Percentiles rank a stretch among this genome's conserved stretches.
phyloP scores from a whole-genome alignment of 2,797 vertebrate species.

The Argentina silus region DNA sequence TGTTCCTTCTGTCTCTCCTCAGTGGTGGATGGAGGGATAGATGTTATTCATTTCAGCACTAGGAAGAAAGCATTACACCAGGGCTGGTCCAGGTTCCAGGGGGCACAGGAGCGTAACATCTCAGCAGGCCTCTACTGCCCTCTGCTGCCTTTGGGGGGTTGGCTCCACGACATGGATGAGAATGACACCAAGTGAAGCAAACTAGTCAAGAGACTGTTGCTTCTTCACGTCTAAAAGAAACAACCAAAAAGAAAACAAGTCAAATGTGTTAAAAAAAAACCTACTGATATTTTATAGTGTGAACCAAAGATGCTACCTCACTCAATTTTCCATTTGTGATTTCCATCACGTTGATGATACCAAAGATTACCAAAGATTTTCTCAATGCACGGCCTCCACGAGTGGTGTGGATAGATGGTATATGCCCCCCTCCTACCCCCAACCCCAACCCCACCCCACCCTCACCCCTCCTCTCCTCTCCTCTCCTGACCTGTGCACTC shows the following conservation, averaged over 20 bases:
- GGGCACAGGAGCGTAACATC: conserved; percentile 62
- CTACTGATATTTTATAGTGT: conserved; percentile 97
- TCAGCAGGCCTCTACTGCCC: conserved; percentile 73
- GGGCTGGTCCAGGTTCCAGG: conserved; percentile 65
- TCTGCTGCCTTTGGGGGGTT: conserved; percentile 85
- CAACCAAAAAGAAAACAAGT: conserved; percentile 65
- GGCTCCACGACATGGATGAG: conserved; percentile 81
- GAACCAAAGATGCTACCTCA: conserved; percentile 99
- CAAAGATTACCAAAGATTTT: conserved; percentile 99
- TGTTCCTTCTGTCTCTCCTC: not conserved
- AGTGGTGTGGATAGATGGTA: conserved; percentile 86
- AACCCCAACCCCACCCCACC: conserved; percentile 44
- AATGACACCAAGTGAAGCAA: conserved; percentile 79
- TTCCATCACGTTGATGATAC: conserved; percentile 99
- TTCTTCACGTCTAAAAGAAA: conserved; percentile 78
- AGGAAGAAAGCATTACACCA: conserved; percentile 93
- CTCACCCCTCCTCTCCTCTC: conserved; percentile 40
- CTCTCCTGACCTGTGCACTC: conserved; percentile 50
- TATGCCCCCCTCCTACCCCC: conserved; percentile 25
- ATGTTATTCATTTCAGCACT: conserved; percentile 94
- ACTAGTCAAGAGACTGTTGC: conserved; percentile 83
- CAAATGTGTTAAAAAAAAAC: conserved; percentile 82
- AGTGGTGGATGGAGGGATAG: conserved; percentile 29
- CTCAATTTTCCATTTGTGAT: conserved; percentile 99
- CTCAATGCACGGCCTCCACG: conserved; percentile 90